Evolutionary conservation across 2,797 vertebrate species (phyloP), one percentile per base, ranked within the genome.

Genomic region (Heliangelus exortis): DNA sequence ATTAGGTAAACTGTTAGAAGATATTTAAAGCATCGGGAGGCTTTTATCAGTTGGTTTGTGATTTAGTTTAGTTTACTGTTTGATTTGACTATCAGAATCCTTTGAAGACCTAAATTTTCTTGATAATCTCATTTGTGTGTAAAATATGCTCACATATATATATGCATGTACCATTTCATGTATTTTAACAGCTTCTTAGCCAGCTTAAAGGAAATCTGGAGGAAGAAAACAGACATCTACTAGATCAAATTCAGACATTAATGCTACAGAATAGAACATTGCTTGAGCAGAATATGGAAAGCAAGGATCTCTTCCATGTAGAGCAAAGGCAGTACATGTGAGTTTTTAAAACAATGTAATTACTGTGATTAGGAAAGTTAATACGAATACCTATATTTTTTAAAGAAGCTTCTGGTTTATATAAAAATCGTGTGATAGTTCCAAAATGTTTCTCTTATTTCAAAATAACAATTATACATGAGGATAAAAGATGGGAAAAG

Each of bases 131-230:
- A 31, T 77, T 33, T 80, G 7, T 79, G 28, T 87, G 31, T 79
- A 39, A 84, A 82, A 23, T 63, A 11, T 20, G 31, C 81, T 97
- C 45, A 58, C 36, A 50, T 39, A 71, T 80, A 74, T 79, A 17
- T 47, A 84, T 91, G 65, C 86, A 73, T 87, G 83, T 89, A 53
- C 71, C 89, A 31, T 95, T 86, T 96, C 76, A 55, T 79, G 3
- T 80, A 87, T 97, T 97, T 95, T 89, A 96, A 97, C 97, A 99
- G 99, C 96, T 99, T 95, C 97, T 99, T 96, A 99, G 99, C 95
- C 99, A 99, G 97, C 97, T 99, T 93, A 99, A 99, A 98, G 99
- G 99, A 96, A 99, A 99, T 97, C 97, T 99, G 96, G 99, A 99
- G 96, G 99, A 99, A 97, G 99, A 99, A 98, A 99, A 99, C 96